These are phyloP conservation scores for Hydrozoanthus gracilis DNA, from an alignment of 92 coral and sea anemone species.

Conservation along the genomic window DNA sequence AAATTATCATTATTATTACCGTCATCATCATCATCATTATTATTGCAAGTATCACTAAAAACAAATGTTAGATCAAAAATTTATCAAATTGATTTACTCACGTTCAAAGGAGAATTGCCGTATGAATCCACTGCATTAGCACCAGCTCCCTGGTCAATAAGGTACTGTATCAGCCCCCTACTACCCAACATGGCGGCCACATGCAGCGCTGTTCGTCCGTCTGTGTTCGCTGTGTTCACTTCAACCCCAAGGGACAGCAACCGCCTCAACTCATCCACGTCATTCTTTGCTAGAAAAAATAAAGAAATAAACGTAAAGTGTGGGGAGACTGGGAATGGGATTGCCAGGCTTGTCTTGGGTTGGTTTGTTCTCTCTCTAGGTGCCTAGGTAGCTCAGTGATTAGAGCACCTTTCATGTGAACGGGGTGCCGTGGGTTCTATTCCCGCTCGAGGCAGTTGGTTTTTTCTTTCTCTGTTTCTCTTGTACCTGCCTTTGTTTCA, in stretches of 20 bases:
- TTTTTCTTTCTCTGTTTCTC: no score
- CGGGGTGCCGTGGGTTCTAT: no score
- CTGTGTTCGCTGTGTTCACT: slow-evolving; percentile 71
- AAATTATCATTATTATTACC: neutral
- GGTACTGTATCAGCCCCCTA: slow-evolving; percentile 85
- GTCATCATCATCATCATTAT: neutral
- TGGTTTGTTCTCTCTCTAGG: no score
- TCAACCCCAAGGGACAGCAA: slow-evolving; percentile 82
- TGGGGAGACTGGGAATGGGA: no score
- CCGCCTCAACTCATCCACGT: slow-evolving; percentile 82
- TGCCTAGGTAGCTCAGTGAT: no score
- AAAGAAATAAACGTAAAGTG: neutral
- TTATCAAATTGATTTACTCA: slow-evolving; percentile 43
- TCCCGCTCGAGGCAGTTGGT: no score
- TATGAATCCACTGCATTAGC: slow-evolving; percentile 85
- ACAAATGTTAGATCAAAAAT: neutral
- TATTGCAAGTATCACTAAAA: neutral
- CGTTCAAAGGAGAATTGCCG: slow-evolving; percentile 92
- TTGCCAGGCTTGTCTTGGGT: no score
- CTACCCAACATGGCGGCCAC: slow-evolving; percentile 83
- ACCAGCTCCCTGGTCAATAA: slow-evolving; percentile 84
- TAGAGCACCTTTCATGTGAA: no score
- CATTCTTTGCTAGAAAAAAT: slow-evolving; percentile 66
- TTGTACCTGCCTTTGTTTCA: no score
- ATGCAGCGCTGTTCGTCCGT: slow-evolving; percentile 85